Conservation (phyloP, 1,140 invertebrate species). For the Zaprionus gabonicus region DNA sequence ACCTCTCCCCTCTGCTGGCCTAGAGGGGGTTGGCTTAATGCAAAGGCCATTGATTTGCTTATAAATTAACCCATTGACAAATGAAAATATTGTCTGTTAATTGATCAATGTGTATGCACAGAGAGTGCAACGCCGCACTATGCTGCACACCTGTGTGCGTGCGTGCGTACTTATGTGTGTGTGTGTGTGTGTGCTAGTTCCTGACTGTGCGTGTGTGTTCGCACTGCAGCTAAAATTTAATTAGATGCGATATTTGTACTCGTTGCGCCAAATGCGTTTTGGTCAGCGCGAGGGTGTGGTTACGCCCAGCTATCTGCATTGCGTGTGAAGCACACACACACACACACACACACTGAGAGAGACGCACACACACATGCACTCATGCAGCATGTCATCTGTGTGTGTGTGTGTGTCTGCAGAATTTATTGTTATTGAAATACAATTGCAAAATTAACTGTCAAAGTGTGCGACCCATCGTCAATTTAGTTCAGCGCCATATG, state of each 20-base stretch:
- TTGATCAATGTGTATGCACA: slow-evolving; percentile 83
- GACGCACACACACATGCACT: background rate
- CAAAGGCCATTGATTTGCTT: slow-evolving; percentile 71
- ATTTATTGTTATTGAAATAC: slow-evolving; percentile 84
- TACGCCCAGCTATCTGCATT: background rate
- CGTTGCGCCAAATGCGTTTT: slow-evolving; percentile 62
- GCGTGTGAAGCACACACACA: slow-evolving; percentile 35
- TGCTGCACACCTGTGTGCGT: slow-evolving; percentile 11
- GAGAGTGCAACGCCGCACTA: slow-evolving; percentile 51
- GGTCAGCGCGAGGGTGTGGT: slow-evolving; percentile 11
- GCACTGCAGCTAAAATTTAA: slow-evolving; percentile 76
- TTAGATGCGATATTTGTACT: slow-evolving; percentile 74
- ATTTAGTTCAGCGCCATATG: slow-evolving; percentile 69
- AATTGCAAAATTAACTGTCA: slow-evolving; percentile 85
- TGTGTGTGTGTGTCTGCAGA: slow-evolving; percentile 56
- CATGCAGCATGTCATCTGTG: slow-evolving; percentile 29
- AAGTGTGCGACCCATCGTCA: slow-evolving; percentile 77
- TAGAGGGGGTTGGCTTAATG: slow-evolving; percentile 27
- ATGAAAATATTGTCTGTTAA: slow-evolving; percentile 84
- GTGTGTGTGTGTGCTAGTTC: slow-evolving; percentile 1
- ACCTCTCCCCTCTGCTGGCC: no score
- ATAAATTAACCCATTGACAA: slow-evolving; percentile 84
- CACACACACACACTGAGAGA: slow-evolving; percentile 10
- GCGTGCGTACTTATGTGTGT: background rate
- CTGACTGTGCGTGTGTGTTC: slow-evolving; percentile 17